Evolutionary conservation across 2,888 invertebrate genomes (phyloP).

Genomic region (Ferrisia virgata): DNA sequence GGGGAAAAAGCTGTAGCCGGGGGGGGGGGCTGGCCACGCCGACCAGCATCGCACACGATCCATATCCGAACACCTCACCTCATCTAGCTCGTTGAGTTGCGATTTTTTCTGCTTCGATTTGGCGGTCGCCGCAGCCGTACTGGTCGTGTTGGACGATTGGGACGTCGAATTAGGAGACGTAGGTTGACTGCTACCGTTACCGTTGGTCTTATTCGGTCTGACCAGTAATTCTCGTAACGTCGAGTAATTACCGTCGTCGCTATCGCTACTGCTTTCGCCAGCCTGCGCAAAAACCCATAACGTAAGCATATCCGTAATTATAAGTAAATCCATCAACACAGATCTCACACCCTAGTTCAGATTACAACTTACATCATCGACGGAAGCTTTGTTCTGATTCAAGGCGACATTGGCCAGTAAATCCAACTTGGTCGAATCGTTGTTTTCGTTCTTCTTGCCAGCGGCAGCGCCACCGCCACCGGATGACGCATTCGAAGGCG

Average conservation of each 20-base stretch:
- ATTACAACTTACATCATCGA: constrained; percentile 38
- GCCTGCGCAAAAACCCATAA: neutral
- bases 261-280: constrained; percentile 58
- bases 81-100: neutral
- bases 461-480: no score
- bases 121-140: neutral
- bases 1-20: no score
- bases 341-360: no score
- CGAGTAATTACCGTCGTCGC: constrained; percentile 74
- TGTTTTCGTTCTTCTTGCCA: constrained; percentile 55
- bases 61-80: neutral
- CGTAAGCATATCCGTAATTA: neutral
- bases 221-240: constrained; percentile 77
- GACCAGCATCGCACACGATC: no score
- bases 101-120: constrained; percentile 35
- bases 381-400: constrained; percentile 34
- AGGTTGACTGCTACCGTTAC: constrained; percentile 55
- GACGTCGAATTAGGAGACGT: neutral
- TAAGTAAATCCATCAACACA: no score
- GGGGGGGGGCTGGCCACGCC: no score
- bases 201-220: constrained; percentile 61
- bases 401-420: constrained; percentile 68
- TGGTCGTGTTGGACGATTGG: neutral
- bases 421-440: constrained; percentile 60
- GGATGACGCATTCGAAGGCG: no score